Percentiles rank a stretch among this genome's conserved stretches.
Conservation (phyloP, 2,888 invertebrate genomes). For the Diabrotica balteata region DNA sequence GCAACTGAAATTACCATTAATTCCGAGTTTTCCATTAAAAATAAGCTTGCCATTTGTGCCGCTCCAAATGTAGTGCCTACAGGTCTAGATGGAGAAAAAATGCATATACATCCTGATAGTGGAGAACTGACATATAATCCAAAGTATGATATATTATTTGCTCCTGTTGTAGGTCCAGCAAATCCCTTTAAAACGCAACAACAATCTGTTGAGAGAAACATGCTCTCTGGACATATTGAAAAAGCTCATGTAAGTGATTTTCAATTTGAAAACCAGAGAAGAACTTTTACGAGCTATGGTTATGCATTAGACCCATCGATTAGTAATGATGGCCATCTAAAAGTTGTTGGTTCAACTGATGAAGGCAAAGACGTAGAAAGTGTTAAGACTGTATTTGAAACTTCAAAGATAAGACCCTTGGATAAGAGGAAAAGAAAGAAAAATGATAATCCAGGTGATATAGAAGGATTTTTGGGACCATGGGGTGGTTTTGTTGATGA, state of each 20-base stretch:
- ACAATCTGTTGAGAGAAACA: slow-evolving; percentile 87
- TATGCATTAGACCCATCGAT: slow-evolving; percentile 95
- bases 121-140: slow-evolving; percentile 91
- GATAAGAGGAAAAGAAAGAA: slow-evolving; percentile 79
- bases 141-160: slow-evolving; percentile 92
- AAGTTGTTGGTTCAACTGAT: slow-evolving; percentile 70
- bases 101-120: slow-evolving; percentile 77
- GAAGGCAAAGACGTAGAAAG: slow-evolving; percentile 65
- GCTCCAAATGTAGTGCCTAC: slow-evolving; percentile 85
- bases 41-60: slow-evolving; percentile 75
- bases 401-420: slow-evolving; percentile 72
- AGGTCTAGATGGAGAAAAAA: slow-evolving; percentile 73
- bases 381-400: slow-evolving; percentile 88
- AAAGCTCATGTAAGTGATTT: slow-evolving; percentile 95
- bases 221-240: slow-evolving; percentile 92
- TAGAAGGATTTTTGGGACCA: slow-evolving; percentile 95
- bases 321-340: slow-evolving; percentile 61
- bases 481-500: slow-evolving; percentile 97
- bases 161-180: slow-evolving; percentile 88
- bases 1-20: slow-evolving; percentile 43
- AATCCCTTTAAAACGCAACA: slow-evolving; percentile 94
- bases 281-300: slow-evolving; percentile 94
- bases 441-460: slow-evolving; percentile 90
- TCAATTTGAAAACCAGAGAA: slow-evolving; percentile 94
- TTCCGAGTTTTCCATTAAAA: slow-evolving; percentile 67